Evolutionary conservation across 2,797 vertebrate species (phyloP), one percentile per base, ranked within the genome.

Genomic region (Diplodus sargus): DNA sequence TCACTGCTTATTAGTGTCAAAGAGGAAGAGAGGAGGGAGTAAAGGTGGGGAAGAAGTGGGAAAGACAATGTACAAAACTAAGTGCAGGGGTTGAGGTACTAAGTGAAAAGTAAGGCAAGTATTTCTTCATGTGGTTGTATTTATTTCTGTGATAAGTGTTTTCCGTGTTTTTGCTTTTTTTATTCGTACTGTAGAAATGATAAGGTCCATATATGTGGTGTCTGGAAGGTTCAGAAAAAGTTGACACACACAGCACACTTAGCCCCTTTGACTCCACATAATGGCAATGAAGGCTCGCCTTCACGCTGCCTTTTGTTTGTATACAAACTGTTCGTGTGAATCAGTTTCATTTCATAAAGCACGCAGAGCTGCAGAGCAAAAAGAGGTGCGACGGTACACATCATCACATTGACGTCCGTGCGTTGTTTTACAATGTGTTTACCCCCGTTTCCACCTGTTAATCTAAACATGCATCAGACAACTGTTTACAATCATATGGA

Each of bases 1-100:
- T 91, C 90, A 79, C 82, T 84, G 76, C 85, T 79, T 68, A 75
- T 91, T 89, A 92, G 76, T 72, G 83, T 91, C 91, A 90, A 79
- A 81, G 70, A 71, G 52, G 65, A 75, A 20, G 75, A 74, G 56
- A 28, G 66, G 65, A 73, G 57, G 45, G 54, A 66, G 74, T 65
- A 47, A 0, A 78, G 74, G 65, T 8, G 45, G 70, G n/a, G n/a
- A n/a, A n/a, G n/a, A 48, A 51, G 51, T 17, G 54, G 58, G 78
- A 61, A 70, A 34, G 39, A 63, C 28, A 53, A 58, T 4, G 69
- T 42, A 63, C 56, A 77, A 54, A 74, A 79, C 54, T 42, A 54
- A 82, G 60, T 51, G 59, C 10, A 16, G 34, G 1, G 57, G 49
- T 25, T 6, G 56, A 74, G 47, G 34, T 54, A 20, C 34, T 47